Percentiles rank a stretch among this genome's conserved stretches.
Conservation (phyloP, 2,797 vertebrate species). For the Betta splendens region DNA sequence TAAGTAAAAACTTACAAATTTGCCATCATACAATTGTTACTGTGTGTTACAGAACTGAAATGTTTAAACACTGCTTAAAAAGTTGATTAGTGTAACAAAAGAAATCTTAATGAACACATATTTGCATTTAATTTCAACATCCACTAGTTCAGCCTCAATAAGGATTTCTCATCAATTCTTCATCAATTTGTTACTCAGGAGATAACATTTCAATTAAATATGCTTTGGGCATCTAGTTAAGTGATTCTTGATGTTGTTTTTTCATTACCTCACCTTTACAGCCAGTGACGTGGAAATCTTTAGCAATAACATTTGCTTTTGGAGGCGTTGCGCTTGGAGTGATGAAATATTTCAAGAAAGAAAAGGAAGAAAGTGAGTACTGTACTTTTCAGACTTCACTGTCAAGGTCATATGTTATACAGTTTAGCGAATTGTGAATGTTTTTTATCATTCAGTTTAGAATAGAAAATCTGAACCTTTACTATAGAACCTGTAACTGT, state of each 20-base stretch:
- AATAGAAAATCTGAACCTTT: not conserved
- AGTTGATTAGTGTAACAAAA: too few relatives aligned
- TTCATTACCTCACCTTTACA: slow-evolving; percentile 61
- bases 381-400: not conserved
- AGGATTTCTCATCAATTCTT: too few relatives aligned
- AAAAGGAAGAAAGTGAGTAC: slow-evolving; percentile 88
- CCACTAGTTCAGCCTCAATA: too few relatives aligned
- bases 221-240: not conserved
- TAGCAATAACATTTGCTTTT: slow-evolving; percentile 86
- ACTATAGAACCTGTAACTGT: too few relatives aligned
- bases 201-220: not conserved
- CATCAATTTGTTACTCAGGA: not conserved
- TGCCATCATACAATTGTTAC: too few relatives aligned
- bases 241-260: not conserved
- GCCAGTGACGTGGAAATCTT: slow-evolving; percentile 95
- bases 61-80: too few relatives aligned
- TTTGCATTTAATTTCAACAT: too few relatives aligned
- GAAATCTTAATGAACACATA: too few relatives aligned
- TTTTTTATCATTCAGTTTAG: not conserved
- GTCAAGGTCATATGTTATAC: not conserved
- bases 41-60: too few relatives aligned
- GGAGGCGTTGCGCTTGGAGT: slow-evolving; percentile 85
- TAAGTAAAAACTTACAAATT: too few relatives aligned
- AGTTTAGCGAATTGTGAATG: too few relatives aligned
- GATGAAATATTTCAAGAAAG: slow-evolving; percentile 91